Conservation (phyloP, 2,888 invertebrate genomes). For the Taphrorychus bicolor region DNA sequence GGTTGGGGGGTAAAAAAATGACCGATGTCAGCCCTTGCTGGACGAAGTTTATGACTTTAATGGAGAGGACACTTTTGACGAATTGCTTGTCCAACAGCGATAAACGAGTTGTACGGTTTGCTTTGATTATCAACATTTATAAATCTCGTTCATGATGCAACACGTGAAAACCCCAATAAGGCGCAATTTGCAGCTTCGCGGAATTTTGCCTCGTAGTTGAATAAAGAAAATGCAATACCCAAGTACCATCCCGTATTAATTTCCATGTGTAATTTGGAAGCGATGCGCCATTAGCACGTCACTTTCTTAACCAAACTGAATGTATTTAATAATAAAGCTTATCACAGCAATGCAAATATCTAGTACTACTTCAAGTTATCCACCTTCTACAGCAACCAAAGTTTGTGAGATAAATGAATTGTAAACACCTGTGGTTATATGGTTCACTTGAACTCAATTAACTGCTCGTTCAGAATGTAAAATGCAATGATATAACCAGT, state of each 20-base stretch:
- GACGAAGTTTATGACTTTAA: not conserved
- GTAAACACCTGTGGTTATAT: slow-evolving; percentile 2
- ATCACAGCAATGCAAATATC: not conserved
- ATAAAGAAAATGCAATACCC: no score
- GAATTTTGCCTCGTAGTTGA: no score
- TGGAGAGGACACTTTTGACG: not conserved
- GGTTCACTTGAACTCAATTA: not conserved
- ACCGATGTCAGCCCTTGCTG: not conserved
- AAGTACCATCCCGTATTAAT: no score
- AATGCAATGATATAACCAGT: slow-evolving; percentile 2
- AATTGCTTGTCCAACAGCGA: not conserved
- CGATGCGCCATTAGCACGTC: no score
- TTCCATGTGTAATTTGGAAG: no score
- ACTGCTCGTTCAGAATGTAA: not conserved
- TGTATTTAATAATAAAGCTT: no score
- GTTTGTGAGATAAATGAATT: not conserved
- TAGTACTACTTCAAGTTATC: not conserved
- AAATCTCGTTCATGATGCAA: not conserved
- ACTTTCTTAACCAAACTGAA: no score
- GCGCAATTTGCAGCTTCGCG: no score
- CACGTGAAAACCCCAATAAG: not conserved
- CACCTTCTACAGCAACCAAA: not conserved
- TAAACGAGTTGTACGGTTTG: not conserved
- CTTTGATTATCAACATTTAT: not conserved
- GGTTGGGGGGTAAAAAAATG: not conserved